phyloP scores from a whole-genome alignment of 2,888 invertebrate genomes.

The Torymus tubicola region DNA sequence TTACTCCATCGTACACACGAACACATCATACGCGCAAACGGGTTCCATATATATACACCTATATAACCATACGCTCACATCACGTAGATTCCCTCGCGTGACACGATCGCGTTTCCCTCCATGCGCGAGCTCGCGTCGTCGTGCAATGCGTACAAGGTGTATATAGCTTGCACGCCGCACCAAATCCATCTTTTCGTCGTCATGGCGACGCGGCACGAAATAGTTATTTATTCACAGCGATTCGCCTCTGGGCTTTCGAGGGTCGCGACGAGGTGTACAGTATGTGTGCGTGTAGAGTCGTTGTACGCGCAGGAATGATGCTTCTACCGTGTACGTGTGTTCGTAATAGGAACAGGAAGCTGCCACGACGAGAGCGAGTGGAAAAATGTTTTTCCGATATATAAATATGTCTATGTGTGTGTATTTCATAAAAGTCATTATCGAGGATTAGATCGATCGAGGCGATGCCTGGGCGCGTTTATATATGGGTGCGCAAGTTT shows the following conservation, averaged over 20 bases:
- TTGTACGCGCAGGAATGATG: neutral
- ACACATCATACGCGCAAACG: conserved; percentile 26
- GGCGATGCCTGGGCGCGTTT: no score
- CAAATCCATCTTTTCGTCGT: conserved; percentile 60
- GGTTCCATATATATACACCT: neutral
- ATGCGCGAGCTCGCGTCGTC: neutral
- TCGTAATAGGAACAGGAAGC: neutral
- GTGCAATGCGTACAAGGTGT: conserved; percentile 10
- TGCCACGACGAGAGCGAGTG: no score
- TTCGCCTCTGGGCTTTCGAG: conserved; percentile 65
- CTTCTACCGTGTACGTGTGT: neutral
- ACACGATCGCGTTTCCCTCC: conserved; percentile 14
- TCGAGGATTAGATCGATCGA: conserved; percentile 10
- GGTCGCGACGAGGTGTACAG: conserved; percentile 1
- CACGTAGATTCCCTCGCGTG: neutral
- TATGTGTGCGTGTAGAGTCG: neutral
- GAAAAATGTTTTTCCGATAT: no score
- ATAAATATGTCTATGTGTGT: neutral
- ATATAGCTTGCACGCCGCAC: neutral
- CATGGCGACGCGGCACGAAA: conserved; percentile 70
- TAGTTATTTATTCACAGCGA: conserved; percentile 73
- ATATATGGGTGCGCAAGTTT: no score
- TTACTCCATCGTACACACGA: no score
- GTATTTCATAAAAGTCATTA: conserved; percentile 27
- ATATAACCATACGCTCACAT: no score